phyloP scores from a whole-genome alignment of 2,113 vertebrate species.

The Benthochromis sp. region DNA sequence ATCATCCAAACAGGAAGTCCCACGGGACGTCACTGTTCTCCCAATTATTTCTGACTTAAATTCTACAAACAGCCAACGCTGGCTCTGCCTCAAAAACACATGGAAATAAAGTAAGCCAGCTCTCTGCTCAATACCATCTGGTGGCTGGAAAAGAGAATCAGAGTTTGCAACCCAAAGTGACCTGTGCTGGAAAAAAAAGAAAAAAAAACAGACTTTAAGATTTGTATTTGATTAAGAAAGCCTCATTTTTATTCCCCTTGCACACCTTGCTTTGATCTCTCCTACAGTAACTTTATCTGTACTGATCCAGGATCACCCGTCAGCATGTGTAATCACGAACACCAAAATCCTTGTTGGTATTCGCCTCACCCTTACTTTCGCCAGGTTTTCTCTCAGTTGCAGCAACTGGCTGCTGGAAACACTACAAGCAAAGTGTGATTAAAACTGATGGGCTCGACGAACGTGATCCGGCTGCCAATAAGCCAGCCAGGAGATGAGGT shows the following conservation, averaged over 20 bases:
- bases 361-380: background rate
- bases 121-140: background rate
- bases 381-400: background rate
- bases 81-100: background rate
- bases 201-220: background rate
- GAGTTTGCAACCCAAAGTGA: background rate
- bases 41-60: background rate
- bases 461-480: slow-evolving; percentile 19
- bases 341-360: slow-evolving; percentile 23
- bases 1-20: background rate
- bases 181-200: background rate
- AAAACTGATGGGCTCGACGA: slow-evolving; percentile 27
- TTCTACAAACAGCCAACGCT: background rate
- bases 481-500: background rate
- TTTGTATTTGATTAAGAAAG: background rate
- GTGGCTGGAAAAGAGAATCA: background rate
- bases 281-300: background rate
- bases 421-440: slow-evolving; percentile 33
- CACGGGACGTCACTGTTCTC: background rate
- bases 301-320: background rate
- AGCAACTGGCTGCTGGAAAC: slow-evolving; percentile 26
- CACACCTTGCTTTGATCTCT: background rate
- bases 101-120: background rate
- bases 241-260: background rate
- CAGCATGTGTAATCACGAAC: background rate